Evolutionary conservation across 2,113 vertebrate species (phyloP).

Genomic region (Natator depressus): DNA sequence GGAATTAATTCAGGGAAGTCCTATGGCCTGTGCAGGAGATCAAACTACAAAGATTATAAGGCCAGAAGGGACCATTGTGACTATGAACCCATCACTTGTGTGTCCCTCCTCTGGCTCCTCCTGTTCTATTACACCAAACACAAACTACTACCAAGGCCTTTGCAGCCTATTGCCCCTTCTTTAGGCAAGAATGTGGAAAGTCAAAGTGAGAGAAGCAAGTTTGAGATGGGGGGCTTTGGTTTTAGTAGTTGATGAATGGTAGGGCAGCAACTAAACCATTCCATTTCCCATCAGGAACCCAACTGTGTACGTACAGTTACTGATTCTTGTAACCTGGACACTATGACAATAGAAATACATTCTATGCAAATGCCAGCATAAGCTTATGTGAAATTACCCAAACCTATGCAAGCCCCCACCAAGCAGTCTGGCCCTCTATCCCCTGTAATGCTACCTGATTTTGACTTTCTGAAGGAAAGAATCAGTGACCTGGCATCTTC

Average conservation of each 20-base stretch:
- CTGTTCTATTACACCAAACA: not conserved
- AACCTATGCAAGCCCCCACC: not conserved
- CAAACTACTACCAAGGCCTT: not conserved
- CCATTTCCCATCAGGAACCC: not conserved
- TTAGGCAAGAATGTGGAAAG: not conserved
- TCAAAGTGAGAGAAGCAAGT: not conserved
- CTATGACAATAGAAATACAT: not conserved
- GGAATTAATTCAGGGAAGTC: too few relatives aligned
- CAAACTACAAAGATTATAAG: not conserved
- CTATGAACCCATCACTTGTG: not conserved
- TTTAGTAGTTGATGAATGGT: not conserved
- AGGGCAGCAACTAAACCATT: not conserved
- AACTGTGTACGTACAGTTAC: not conserved
- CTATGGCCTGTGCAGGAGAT: too few relatives aligned
- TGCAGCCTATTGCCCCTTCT: accelerated
- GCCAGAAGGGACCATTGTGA: not conserved
- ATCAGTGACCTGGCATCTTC: not conserved
- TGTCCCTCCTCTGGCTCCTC: not conserved
- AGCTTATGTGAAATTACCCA: not conserved
- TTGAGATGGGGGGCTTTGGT: not conserved
- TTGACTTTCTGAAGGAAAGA: not conserved
- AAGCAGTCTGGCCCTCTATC: not conserved
- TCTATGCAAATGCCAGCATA: not conserved
- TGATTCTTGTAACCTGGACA: not conserved
- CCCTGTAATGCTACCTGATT: not conserved